These are phyloP conservation scores for Andricus curvator DNA, from an alignment of 2,888 invertebrate species.

Conservation along the genomic window DNA sequence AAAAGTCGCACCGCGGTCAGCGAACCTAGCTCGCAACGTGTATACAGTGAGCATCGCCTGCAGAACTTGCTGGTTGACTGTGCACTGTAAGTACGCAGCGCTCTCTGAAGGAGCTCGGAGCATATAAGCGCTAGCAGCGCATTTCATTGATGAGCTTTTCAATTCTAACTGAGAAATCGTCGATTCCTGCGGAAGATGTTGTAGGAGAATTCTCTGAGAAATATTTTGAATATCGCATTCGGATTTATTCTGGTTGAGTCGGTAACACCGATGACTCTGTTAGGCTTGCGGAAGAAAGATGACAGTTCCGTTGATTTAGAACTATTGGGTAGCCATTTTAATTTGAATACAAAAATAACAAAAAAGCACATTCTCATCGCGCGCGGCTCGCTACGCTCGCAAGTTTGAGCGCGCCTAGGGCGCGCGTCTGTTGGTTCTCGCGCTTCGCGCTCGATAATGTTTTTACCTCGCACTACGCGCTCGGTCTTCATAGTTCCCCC, in stretches of 20 bases:
- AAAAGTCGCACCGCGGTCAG: slow-evolving; percentile 75
- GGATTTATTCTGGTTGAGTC: neutral
- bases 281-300: no score
- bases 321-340: no score
- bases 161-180: neutral
- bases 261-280: neutral
- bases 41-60: slow-evolving; percentile 11
- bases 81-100: slow-evolving; percentile 6
- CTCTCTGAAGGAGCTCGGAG: slow-evolving; percentile 48
- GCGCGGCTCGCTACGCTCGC: no score
- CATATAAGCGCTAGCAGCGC: slow-evolving; percentile 45
- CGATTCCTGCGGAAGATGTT: neutral
- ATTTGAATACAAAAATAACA: no score
- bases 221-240: neutral
- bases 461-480: no score
- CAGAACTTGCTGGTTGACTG: slow-evolving; percentile 44
- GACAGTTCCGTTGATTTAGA: no score
- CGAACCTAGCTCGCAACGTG: slow-evolving; percentile 59
- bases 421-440: no score
- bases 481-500: no score
- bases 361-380: no score
- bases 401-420: no score
- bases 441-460: no score
- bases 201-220: neutral
- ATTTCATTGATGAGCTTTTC: slow-evolving; percentile 1